A percentile compares a stretch with the other conserved stretches of the same genome.
Conservation (phyloP, 1,140 invertebrate species). For the Anastatus disparis region DNA sequence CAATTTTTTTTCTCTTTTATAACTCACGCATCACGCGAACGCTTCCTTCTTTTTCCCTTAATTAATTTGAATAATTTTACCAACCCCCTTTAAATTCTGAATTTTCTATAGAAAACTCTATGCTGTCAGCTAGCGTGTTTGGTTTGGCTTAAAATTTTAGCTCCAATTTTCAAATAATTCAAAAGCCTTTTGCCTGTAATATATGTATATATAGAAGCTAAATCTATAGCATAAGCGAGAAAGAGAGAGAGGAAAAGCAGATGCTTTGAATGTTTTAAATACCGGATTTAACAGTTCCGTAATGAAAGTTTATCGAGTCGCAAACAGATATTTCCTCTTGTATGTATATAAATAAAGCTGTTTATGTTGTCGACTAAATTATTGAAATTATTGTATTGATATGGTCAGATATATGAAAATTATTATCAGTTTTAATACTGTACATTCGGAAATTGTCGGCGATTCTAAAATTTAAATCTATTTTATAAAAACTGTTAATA, state of each 20-base stretch:
- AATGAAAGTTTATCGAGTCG: background rate
- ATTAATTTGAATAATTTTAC: background rate
- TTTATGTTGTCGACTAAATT: background rate
- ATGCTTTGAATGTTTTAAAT: conserved; percentile 8
- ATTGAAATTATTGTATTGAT: background rate
- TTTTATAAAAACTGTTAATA: too few species aligned
- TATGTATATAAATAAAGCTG: too few species aligned
- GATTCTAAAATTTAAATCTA: too few species aligned
- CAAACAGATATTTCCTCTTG: too few species aligned
- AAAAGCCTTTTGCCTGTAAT: background rate
- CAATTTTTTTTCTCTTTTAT: too few species aligned
- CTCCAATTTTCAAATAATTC: background rate
- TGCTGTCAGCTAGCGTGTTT: too few species aligned
- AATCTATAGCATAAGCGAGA: too few species aligned
- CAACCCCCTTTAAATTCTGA: background rate
- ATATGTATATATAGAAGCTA: background rate
- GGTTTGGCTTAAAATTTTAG: background rate
- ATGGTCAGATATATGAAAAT: background rate
- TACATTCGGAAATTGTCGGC: too few species aligned
- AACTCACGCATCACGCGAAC: too few species aligned
- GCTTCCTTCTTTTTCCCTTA: background rate
- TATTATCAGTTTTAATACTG: background rate
- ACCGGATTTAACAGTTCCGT: background rate
- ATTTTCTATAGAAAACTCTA: too few species aligned
- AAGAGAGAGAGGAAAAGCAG: background rate